These are phyloP conservation scores for Bellardia bayeri DNA, from an alignment of 2,888 invertebrate species.

Conservation along the genomic window DNA sequence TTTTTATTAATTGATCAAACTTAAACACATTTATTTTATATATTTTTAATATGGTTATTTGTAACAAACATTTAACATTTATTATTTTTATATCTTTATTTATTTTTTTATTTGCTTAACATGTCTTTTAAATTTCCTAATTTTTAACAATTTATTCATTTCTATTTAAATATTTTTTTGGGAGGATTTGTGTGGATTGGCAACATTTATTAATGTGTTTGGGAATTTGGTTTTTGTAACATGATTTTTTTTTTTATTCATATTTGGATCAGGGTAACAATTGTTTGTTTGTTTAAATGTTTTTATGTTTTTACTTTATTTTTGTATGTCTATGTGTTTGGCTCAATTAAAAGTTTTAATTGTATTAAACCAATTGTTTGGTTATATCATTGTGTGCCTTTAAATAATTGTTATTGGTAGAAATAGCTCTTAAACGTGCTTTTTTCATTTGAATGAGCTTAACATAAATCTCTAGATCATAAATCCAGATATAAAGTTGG, in stretches of 20 bases:
- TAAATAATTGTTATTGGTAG: too few species aligned
- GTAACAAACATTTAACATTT: constrained; percentile 68
- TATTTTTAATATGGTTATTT: constrained; percentile 63
- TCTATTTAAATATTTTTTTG: constrained; percentile 39
- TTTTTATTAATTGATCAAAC: constrained; percentile 77
- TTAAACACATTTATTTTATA: constrained; percentile 78
- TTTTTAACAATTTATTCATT: constrained; percentile 73
- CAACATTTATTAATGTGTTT: constrained; percentile 17
- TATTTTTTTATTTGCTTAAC: constrained; percentile 38
- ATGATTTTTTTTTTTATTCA: constrained; percentile 9
- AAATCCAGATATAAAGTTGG: too few species aligned
- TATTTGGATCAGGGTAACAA: background rate
- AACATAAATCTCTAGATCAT: too few species aligned
- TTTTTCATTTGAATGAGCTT: too few species aligned
- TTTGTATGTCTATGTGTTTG: background rate
- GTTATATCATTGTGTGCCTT: too few species aligned
- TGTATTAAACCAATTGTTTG: constrained; percentile 3
- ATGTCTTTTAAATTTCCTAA: constrained; percentile 38
- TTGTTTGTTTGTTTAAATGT: constrained; percentile 74
- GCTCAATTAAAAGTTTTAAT: constrained; percentile 11
- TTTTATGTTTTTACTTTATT: too few species aligned
- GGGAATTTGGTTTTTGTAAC: background rate
- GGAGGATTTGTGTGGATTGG: background rate
- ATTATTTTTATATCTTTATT: constrained; percentile 66
- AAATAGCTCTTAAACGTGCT: too few species aligned